A percentile compares a stretch with the other conserved stretches of the same genome.
phyloP scores from a whole-genome alignment of 2,113 vertebrate genomes.

The Colinus virginianus region DNA sequence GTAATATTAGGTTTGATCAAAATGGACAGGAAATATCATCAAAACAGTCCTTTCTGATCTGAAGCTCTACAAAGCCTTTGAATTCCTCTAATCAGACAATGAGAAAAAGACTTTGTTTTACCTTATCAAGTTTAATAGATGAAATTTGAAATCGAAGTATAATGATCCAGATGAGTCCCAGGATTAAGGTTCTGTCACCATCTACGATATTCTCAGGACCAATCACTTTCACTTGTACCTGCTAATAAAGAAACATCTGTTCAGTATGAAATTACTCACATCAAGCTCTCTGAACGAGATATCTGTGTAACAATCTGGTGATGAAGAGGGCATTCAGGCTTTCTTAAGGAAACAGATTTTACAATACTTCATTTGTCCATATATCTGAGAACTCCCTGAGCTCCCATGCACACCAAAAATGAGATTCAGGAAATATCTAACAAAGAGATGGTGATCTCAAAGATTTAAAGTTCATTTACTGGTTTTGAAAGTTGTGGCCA shows the following conservation, averaged over 20 bases:
- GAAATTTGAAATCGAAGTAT: conserved; percentile 94
- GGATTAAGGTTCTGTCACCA: conserved; percentile 89
- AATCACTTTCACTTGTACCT: conserved; percentile 90
- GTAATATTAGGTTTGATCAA: not conserved
- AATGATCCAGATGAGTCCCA: conserved; percentile 94
- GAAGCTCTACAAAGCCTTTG: not conserved
- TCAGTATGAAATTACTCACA: not conserved
- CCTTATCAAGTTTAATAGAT: conserved; percentile 86
- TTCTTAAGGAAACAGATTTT: not conserved
- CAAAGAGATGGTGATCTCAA: not conserved
- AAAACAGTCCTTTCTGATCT: not conserved
- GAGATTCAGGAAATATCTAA: not conserved
- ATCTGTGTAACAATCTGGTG: not conserved
- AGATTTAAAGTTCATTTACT: not conserved
- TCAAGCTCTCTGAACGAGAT: not conserved
- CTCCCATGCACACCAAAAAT: not conserved
- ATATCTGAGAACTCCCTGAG: not conserved
- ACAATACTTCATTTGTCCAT: not conserved
- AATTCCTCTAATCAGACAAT: not conserved
- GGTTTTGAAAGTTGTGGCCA: not conserved
- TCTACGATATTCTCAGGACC: conserved; percentile 95
- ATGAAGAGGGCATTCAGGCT: not conserved
- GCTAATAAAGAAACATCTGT: not conserved
- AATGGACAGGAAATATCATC: not conserved
- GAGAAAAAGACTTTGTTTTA: conserved; percentile 49